A percentile compares a stretch with the other conserved stretches of the same genome.
phyloP scores from a whole-genome alignment of 2,888 invertebrate genomes.

The Drosophila maculinotata region DNA sequence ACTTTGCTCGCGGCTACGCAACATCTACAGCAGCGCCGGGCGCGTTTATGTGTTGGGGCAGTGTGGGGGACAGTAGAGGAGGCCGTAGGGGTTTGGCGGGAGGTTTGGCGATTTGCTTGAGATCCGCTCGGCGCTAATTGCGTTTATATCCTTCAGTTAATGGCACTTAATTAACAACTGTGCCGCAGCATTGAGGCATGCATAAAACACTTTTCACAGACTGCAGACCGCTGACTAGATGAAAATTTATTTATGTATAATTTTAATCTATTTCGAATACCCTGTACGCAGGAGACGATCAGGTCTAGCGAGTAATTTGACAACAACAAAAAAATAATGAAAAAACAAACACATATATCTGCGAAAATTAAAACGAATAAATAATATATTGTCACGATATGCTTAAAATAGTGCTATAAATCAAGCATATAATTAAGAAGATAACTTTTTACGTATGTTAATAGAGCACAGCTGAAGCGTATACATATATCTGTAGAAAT shows the following conservation, averaged over 20 bases:
- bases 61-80: conserved; percentile 4
- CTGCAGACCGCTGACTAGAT: conserved; percentile 42
- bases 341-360: neutral
- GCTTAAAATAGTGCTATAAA: neutral
- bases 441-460: conserved; percentile 28
- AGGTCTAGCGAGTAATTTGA: neutral
- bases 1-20: conserved; percentile 79
- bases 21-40: conserved; percentile 77
- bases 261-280: conserved; percentile 14
- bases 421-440: conserved; percentile 23
- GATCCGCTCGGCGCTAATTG: conserved; percentile 82
- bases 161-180: conserved; percentile 81
- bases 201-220: conserved; percentile 41
- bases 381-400: too few species aligned
- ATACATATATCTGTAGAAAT: conserved; percentile 17
- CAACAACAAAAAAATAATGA: neutral
- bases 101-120: conserved; percentile 73
- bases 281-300: neutral
- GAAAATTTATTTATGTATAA: conserved; percentile 35
- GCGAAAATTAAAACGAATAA: too few species aligned
- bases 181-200: conserved; percentile 70
- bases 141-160: conserved; percentile 84
- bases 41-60: conserved; percentile 34
- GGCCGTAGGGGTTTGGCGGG: neutral
- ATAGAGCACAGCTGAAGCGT: conserved; percentile 8